Conservation (phyloP, 2,888 invertebrate genomes). For the Amiota communis region DNA sequence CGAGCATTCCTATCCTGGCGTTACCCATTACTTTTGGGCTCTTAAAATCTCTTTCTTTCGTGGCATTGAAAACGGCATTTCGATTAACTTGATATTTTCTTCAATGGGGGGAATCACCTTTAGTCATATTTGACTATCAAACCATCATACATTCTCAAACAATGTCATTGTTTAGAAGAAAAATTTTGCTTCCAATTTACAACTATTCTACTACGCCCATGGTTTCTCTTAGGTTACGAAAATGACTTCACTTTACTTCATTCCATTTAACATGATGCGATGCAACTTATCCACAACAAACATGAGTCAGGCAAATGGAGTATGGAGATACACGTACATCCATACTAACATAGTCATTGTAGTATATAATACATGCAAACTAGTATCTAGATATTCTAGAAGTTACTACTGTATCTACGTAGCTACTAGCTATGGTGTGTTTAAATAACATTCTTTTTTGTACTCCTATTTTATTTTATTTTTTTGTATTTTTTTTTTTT, state of each 20-base stretch:
- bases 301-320: conserved; percentile 14
- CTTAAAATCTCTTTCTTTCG: too few species aligned
- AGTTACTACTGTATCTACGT: conserved; percentile 12
- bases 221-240: background rate
- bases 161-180: too few species aligned
- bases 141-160: too few species aligned
- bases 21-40: too few species aligned
- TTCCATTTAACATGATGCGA: background rate
- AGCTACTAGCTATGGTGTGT: background rate
- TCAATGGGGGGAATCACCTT: too few species aligned
- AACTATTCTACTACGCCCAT: conserved; percentile 6
- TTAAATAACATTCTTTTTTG: background rate
- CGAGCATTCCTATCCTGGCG: too few species aligned
- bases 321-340: background rate
- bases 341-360: too few species aligned
- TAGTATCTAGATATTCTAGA: conserved; percentile 21
- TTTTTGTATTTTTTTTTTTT: conserved; percentile 2
- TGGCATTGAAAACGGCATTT: too few species aligned
- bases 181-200: too few species aligned
- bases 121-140: too few species aligned
- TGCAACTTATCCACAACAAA: background rate
- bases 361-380: conserved; percentile 23
- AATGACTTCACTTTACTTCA: too few species aligned
- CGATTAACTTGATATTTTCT: too few species aligned
- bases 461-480: background rate